Conservation (phyloP, 1,140 invertebrate species). For the Polypedilum vanderplanki region DNA sequence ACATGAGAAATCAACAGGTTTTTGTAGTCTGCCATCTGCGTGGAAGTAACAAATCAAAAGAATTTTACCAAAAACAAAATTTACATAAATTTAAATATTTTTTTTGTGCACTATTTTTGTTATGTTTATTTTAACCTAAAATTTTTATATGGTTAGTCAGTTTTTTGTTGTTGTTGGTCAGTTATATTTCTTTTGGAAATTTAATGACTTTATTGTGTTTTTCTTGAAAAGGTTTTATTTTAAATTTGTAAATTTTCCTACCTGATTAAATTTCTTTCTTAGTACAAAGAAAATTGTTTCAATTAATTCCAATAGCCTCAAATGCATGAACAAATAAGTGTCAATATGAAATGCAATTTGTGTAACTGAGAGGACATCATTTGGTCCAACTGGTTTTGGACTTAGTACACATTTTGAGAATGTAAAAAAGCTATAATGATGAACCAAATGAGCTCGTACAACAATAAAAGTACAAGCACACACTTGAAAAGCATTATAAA, state of each 20-base stretch:
- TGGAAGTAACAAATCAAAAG: too few relatives aligned
- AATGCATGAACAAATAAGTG: conserved; percentile 56
- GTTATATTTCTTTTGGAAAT: too few relatives aligned
- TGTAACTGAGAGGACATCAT: not conserved
- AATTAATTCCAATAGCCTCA: conserved; percentile 60
- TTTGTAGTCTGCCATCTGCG: too few relatives aligned
- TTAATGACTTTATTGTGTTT: too few relatives aligned
- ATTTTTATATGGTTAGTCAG: too few relatives aligned
- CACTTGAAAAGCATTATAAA: conserved; percentile 72
- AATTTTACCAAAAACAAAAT: too few relatives aligned
- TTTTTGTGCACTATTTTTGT: too few relatives aligned
- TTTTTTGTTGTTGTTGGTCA: too few relatives aligned
- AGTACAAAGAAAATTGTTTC: conserved; percentile 81
- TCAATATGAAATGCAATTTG: conserved; percentile 26
- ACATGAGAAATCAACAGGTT: too few relatives aligned
- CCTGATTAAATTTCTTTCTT: conserved; percentile 74
- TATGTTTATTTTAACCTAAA: too few relatives aligned
- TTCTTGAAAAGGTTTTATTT: too few relatives aligned
- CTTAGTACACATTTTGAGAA: not conserved
- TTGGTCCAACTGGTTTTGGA: not conserved
- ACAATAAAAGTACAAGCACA: not conserved
- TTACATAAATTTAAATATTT: too few relatives aligned
- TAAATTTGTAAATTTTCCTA: not conserved
- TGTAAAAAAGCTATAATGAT: not conserved
- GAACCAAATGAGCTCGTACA: not conserved